Percentiles rank a stretch among this genome's conserved stretches.
Conservation (phyloP, 2,888 invertebrate genomes). For the Apodemia zela region DNA sequence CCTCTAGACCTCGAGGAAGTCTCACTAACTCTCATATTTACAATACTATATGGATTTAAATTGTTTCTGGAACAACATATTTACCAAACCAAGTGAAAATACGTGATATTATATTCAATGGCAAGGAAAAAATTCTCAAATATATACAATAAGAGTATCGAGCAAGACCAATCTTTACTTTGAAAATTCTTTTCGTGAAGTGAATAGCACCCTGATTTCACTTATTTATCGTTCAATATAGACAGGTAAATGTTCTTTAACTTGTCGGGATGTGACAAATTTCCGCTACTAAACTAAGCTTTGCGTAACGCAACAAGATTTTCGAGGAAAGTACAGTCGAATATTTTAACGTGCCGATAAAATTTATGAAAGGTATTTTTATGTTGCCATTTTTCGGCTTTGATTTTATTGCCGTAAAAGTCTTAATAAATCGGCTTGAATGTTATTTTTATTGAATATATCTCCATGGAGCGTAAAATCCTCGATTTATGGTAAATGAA, state of each 20-base stretch:
- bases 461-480: background rate
- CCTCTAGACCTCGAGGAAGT: too few relatives aligned
- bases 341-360: constrained; percentile 14
- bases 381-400: background rate
- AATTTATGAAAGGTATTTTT: constrained; percentile 3
- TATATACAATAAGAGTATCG: background rate
- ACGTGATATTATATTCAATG: background rate
- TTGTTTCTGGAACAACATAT: too few relatives aligned
- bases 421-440: constrained; percentile 3
- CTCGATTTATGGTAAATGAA: too few relatives aligned
- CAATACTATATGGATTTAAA: too few relatives aligned
- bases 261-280: constrained; percentile 10
- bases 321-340: constrained; percentile 2
- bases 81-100: too few relatives aligned
- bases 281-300: constrained; percentile 9
- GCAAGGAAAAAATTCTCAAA: background rate
- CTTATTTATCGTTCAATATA: constrained; percentile 8
- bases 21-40: too few relatives aligned
- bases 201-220: constrained; percentile 9
- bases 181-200: background rate
- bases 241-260: constrained; percentile 8
- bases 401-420: background rate
- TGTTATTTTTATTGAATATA: constrained; percentile 3
- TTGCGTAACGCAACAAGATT: constrained; percentile 7
- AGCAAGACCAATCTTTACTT: background rate